These are phyloP conservation scores for Rhagium mordax DNA, from an alignment of 2,888 invertebrate genomes.

Conservation along the genomic window DNA sequence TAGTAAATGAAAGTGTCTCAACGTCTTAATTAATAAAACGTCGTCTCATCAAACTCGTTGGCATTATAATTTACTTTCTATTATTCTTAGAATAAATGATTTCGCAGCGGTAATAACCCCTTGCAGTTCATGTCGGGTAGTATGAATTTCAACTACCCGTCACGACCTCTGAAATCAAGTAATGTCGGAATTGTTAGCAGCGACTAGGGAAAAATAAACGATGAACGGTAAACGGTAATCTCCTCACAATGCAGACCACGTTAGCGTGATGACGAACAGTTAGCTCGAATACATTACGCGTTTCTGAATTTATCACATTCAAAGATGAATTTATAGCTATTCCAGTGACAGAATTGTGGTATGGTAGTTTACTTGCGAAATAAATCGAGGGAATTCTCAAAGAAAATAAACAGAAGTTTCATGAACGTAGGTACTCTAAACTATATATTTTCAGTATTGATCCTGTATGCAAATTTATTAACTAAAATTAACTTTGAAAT, in stretches of 20 bases:
- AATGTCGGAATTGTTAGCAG: conserved; percentile 13
- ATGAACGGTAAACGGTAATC: conserved; percentile 31
- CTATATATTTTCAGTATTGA: conserved; percentile 1
- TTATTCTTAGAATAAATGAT: not conserved
- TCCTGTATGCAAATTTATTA: not conserved
- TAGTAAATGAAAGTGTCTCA: not conserved
- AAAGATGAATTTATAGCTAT: conserved; percentile 33
- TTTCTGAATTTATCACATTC: conserved; percentile 38
- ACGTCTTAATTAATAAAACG: not conserved
- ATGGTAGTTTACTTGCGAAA: conserved; percentile 20
- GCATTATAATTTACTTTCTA: not conserved
- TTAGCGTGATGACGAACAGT: conserved; percentile 42
- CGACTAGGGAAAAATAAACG: conserved; percentile 22
- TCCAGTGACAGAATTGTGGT: conserved; percentile 26
- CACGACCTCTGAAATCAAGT: conserved; percentile 1
- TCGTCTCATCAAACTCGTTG: not conserved
- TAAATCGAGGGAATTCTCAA: not conserved
- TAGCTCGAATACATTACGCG: conserved; percentile 36
- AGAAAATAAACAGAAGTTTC: not conserved
- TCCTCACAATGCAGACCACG: conserved; percentile 39
- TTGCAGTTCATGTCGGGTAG: not conserved
- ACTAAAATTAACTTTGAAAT: not conserved
- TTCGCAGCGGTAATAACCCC: not conserved
- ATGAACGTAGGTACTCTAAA: not conserved
- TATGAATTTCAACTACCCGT: not conserved